Conservation (phyloP, 2,113 vertebrate genomes). For the Hucho hucho region DNA sequence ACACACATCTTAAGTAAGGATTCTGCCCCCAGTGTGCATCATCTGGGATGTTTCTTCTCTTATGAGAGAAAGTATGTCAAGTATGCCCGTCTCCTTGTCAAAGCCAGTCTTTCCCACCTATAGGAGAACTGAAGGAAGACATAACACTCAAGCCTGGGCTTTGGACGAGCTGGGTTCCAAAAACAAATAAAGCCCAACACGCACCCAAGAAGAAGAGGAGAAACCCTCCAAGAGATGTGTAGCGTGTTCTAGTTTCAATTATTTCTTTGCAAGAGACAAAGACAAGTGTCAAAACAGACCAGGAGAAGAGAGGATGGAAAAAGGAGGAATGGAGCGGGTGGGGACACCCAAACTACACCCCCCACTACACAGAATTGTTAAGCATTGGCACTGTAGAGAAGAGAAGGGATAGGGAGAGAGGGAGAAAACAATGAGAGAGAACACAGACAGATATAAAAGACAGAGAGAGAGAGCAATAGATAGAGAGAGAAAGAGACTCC, state of each 20-base stretch:
- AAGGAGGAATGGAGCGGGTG: slow-evolving; percentile 60
- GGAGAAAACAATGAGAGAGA: not conserved
- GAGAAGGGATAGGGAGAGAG: slow-evolving; percentile 25
- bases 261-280: slow-evolving; percentile 66
- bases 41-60: slow-evolving; percentile 18
- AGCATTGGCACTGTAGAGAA: slow-evolving; percentile 76
- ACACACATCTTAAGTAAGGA: too few species aligned
- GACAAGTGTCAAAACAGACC: slow-evolving; percentile 71
- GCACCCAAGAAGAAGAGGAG: slow-evolving; percentile 40
- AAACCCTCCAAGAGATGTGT: slow-evolving; percentile 61
- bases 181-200: slow-evolving; percentile 70
- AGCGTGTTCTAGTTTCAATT: slow-evolving; percentile 72
- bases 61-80: slow-evolving; percentile 47
- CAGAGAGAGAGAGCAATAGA: not conserved
- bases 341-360: not conserved
- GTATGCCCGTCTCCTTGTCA: slow-evolving; percentile 43
- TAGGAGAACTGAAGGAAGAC: slow-evolving; percentile 52
- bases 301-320: slow-evolving; percentile 37
- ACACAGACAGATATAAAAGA: slow-evolving; percentile 4
- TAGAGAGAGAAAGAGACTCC: slow-evolving; percentile 30
- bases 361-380: slow-evolving; percentile 74
- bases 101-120: slow-evolving; percentile 36
- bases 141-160: slow-evolving; percentile 60
- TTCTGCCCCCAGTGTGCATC: not conserved
- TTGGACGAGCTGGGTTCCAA: slow-evolving; percentile 61